Conservation (phyloP, 2,113 vertebrate genomes). For the Glaucomys volans region DNA sequence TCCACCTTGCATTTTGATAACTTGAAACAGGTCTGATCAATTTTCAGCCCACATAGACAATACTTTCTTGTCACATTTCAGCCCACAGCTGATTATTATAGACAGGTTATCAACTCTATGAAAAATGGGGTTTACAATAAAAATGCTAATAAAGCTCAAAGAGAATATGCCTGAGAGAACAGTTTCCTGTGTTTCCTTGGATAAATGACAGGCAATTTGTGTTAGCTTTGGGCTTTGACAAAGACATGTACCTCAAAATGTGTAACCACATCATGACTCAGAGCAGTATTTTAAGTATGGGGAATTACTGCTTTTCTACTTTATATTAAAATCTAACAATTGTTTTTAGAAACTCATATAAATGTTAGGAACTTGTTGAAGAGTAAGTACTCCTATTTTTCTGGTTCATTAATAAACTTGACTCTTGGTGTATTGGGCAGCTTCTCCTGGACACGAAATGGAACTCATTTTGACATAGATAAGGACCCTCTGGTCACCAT, state of each 20-base stretch:
- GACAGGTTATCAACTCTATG: constrained; percentile 74
- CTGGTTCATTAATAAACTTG: constrained; percentile 34
- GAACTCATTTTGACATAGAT: constrained; percentile 96
- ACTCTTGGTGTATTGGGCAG: constrained; percentile 84
- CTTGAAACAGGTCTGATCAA: constrained; percentile 61
- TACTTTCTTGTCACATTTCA: constrained; percentile 81
- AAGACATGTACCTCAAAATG: constrained; percentile 11
- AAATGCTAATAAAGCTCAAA: constrained; percentile 83
- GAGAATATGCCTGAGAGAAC: constrained; percentile 22
- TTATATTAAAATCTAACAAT: constrained; percentile 35
- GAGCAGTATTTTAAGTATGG: not conserved
- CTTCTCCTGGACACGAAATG: constrained; percentile 97
- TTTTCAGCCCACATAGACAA: constrained; percentile 47
- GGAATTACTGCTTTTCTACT: not conserved
- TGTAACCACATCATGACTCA: not conserved
- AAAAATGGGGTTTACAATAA: constrained; percentile 76
- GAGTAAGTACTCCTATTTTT: constrained; percentile 17
- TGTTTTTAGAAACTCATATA: constrained; percentile 31
- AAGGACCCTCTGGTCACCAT: constrained; percentile 92
- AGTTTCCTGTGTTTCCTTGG: constrained; percentile 15
- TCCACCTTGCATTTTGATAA: constrained; percentile 58
- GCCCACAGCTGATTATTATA: constrained; percentile 79
- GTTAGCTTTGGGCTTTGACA: constrained; percentile 7
- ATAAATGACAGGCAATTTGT: constrained; percentile 68
- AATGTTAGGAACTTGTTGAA: not conserved